Conservation (phyloP, 1,140 invertebrate genomes). For the Solenopsis fugax region DNA sequence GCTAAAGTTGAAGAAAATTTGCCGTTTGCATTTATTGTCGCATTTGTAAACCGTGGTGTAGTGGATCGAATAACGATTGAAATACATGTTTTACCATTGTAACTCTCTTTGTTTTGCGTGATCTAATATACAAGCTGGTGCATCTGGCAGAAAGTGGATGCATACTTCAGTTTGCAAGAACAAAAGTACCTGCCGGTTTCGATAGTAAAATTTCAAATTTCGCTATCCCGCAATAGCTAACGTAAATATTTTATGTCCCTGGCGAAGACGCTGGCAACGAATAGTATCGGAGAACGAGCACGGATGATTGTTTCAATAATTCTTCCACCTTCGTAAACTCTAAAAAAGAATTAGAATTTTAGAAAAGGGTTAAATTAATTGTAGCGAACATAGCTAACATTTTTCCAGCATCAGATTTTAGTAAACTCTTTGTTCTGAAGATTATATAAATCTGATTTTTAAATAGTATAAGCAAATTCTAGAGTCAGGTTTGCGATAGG, state of each 20-base stretch:
- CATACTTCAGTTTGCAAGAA: constrained; percentile 28
- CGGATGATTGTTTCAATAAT: constrained; percentile 13
- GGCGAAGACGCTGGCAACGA: constrained; percentile 29
- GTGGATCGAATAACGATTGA: constrained; percentile 3
- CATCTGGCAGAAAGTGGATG: constrained; percentile 60
- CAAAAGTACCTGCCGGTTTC: constrained; percentile 36
- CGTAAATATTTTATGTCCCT: constrained; percentile 74
- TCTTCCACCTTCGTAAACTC: not conserved
- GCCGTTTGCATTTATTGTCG: not conserved
- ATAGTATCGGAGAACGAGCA: not conserved
- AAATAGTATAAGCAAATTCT: not conserved
- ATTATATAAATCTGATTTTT: constrained; percentile 3
- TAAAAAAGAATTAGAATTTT: not conserved
- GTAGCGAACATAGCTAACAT: not conserved
- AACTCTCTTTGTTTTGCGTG: constrained; percentile 7
- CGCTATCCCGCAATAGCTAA: constrained; percentile 53
- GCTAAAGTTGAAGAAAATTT: constrained; percentile 8
- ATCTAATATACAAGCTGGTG: constrained; percentile 33
- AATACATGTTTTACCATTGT: not conserved
- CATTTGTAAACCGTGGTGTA: not conserved
- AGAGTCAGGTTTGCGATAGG: not conserved
- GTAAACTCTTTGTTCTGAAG: not conserved
- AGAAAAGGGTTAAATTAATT: not conserved
- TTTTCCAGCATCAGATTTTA: no score
- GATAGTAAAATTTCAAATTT: constrained; percentile 75